Evolutionary conservation across 2,797 vertebrate genomes (phyloP).

Genomic region (Leucoraja ocellata): DNA sequence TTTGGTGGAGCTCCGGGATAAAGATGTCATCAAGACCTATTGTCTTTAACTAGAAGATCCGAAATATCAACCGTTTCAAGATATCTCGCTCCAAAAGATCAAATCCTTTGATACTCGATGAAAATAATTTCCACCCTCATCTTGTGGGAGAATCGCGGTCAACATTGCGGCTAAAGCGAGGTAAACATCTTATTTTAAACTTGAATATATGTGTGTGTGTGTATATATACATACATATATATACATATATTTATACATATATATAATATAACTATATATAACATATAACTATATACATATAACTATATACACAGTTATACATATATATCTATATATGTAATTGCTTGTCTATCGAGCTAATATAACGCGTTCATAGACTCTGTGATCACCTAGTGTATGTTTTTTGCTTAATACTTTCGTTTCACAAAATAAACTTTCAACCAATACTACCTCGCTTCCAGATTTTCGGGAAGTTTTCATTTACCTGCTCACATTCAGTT

Average conservation of each 20-base stretch:
- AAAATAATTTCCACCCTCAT: neutral
- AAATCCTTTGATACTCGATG: conserved; percentile 6
- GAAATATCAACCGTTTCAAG: conserved; percentile 54
- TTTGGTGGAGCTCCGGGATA: conserved; percentile 53
- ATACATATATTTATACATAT: neutral
- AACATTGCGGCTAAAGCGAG: conserved; percentile 25
- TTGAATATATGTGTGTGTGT: too few species aligned
- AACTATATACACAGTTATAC: too few species aligned
- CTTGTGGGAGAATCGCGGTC: neutral
- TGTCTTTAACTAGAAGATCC: conserved; percentile 63
- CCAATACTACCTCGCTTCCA: neutral
- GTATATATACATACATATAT: too few species aligned
- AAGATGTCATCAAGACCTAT: conserved; percentile 47
- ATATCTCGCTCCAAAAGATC: conserved; percentile 41
- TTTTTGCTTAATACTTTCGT: neutral
- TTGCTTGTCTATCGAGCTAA: neutral
- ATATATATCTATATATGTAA: neutral
- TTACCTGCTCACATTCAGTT: neutral
- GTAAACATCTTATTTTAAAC: conserved; percentile 38
- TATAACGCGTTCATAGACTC: neutral
- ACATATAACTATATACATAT: neutral
- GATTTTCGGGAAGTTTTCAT: neutral
- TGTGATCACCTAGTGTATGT: neutral
- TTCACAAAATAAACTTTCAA: neutral
- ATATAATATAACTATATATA: neutral